Base-by-base conservation (phyloP, 2,797 vertebrate species). In the Ctenopoma multispine region DNA sequence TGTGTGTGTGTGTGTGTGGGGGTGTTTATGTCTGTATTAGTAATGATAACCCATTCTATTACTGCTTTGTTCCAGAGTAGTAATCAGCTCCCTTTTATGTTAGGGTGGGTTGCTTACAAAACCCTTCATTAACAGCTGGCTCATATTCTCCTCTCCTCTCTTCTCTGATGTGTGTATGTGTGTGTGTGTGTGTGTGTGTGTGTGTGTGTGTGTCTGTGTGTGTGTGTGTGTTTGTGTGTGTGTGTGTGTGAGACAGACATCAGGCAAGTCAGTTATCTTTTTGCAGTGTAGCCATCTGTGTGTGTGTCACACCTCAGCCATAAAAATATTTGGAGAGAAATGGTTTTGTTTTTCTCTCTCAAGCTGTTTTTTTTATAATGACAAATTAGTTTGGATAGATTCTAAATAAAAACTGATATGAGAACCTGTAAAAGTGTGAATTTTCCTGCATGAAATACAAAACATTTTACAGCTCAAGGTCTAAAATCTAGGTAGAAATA, bases 21-120 rank as follows among this genome's bases (percentile, higher is more conserved):
- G 64, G 14, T 36, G 34, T 63, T 2, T 77, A 44, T 63, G 47
- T 71, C 48, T 29, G 44, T 40, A 57, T 82, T 69, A 63, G 20
- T 34, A 18, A 48, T 59, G 64, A 54, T 50, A 72, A 58, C 56
- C 46, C 20, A 29, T 54, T 76, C 53, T 63, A 41, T 72, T 64
- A 20, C 27, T 4, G n/a, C 77, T 84, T 83, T 87, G 63, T 84
- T 79, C 49, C 68, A 74, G 21, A 75, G 67, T 63, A 79, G 65
- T 83, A 81, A 87, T 89, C 77, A 80, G 61, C 46, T 75, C 0
- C 23, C 69, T 80, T 85, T 88, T 67, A 82, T 81, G 72, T 84
- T 46, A n/a, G 70, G 60, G 58, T 77, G 41, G 71, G 51, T 68
- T 86, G 59, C 83, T 87, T 83, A 78, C 63, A 64, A 74, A 89